Conservation (phyloP, 2,888 invertebrate species). For the Agrochola circellaris region DNA sequence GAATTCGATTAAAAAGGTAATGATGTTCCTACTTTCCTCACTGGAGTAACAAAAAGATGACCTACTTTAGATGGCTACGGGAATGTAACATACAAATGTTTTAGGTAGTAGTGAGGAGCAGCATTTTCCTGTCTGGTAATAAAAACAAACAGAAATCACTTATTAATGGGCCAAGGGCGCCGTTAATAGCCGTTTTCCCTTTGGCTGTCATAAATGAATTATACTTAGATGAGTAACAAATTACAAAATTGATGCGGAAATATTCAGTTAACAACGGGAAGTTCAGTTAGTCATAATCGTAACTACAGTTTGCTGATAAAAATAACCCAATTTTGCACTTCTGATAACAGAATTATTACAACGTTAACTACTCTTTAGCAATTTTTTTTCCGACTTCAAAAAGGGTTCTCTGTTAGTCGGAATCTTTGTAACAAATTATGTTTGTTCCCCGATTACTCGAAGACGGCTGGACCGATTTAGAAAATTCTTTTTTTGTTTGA, state of each 20-base stretch:
- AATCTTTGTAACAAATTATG: too few species aligned
- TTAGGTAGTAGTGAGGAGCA: background rate
- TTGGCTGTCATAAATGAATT: constrained; percentile 12
- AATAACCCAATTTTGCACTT: constrained; percentile 25
- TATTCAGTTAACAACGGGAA: background rate
- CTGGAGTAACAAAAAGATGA: too few species aligned
- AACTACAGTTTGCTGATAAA: constrained; percentile 26
- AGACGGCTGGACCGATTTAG: too few species aligned
- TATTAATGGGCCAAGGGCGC: constrained; percentile 25
- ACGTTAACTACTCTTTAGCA: background rate
- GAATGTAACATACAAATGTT: background rate
- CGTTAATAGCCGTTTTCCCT: background rate
- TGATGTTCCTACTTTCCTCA: too few species aligned
- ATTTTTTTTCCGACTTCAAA: too few species aligned
- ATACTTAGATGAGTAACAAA: background rate
- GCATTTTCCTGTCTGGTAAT: background rate
- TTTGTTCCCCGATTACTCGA: too few species aligned
- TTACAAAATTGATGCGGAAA: constrained; percentile 16
- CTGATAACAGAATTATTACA: background rate
- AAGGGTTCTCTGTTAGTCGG: too few species aligned
- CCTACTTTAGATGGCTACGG: background rate
- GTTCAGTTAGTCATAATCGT: background rate
- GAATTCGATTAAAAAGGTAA: too few species aligned
- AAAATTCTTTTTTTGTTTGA: too few species aligned
- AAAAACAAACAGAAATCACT: constrained; percentile 7